phyloP scores from a whole-genome alignment of 2,797 vertebrate genomes.

The Emys orbicularis region DNA sequence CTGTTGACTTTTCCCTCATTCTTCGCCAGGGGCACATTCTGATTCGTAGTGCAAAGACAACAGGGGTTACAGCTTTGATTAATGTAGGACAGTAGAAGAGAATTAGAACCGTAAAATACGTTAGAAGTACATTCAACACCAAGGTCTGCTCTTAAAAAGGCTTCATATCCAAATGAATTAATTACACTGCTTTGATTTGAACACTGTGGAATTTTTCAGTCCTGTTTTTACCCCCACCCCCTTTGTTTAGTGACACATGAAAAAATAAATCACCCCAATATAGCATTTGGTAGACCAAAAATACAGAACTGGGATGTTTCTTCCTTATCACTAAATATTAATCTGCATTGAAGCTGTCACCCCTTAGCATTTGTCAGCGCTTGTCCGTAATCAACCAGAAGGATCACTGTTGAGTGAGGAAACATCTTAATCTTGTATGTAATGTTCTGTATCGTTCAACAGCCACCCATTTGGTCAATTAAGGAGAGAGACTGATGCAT shows the following conservation, averaged over 20 bases:
- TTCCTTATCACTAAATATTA: not conserved
- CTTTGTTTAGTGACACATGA: not conserved
- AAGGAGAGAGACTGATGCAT: slow-evolving; percentile 33
- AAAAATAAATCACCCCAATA: not conserved
- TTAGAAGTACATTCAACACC: slow-evolving; percentile 83
- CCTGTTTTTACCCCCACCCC: not conserved
- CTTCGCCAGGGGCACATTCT: slow-evolving; percentile 96
- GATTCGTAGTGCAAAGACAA: slow-evolving; percentile 95
- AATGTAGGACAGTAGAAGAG: slow-evolving; percentile 88
- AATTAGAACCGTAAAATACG: slow-evolving; percentile 82
- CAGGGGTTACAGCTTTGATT: slow-evolving; percentile 95
- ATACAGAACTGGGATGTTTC: not conserved
- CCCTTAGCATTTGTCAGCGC: not conserved
- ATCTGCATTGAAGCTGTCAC: not conserved
- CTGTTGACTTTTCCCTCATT: slow-evolving; percentile 99
- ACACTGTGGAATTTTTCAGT: slow-evolving; percentile 55
- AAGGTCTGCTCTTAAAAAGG: slow-evolving; percentile 74
- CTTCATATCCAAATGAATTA: slow-evolving; percentile 76
- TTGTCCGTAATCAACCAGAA: not conserved
- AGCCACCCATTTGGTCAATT: not conserved
- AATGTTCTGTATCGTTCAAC: slow-evolving; percentile 20
- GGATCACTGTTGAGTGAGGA: not conserved
- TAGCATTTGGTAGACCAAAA: not conserved
- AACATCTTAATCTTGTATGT: rapidly evolving
- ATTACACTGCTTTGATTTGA: slow-evolving; percentile 59